Evolutionary conservation across 2,797 vertebrate species (phyloP).

Genomic region (Centroberyx gerrardi): DNA sequence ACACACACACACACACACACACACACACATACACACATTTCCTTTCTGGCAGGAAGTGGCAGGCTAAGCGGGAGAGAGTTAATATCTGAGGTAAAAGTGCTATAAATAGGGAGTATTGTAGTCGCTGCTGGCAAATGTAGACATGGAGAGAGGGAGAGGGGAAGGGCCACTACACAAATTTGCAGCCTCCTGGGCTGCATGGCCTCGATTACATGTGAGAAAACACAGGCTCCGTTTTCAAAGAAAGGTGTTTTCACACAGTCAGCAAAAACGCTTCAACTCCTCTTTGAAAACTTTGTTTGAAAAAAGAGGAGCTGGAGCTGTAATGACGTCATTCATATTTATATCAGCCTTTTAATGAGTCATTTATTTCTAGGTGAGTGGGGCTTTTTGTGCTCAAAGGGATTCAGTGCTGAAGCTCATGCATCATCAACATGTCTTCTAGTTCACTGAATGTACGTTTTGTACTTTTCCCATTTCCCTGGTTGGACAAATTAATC

Average conservation of each 20-base stretch:
- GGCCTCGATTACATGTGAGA: conserved; percentile 69
- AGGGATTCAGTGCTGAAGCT: not conserved
- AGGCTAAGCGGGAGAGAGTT: conserved; percentile 67
- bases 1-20: conserved; percentile 17
- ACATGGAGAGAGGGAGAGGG: conserved; percentile 62
- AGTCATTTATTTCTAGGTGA: conserved; percentile 15
- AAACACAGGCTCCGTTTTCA: conserved; percentile 72
- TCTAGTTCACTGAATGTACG: conserved; percentile 30
- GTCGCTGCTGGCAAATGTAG: conserved; percentile 61
- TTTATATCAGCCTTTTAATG: conserved; percentile 24
- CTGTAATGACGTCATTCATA: conserved; percentile 26
- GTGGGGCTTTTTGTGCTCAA: conserved; percentile 1
- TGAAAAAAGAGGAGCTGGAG: conserved; percentile 25
- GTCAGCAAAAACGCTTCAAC: conserved; percentile 60
- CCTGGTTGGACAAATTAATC: conserved; percentile 17
- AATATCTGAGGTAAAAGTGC: conserved; percentile 79
- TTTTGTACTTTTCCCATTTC: conserved; percentile 32
- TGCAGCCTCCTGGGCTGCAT: conserved; percentile 54
- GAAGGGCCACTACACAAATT: conserved; percentile 71
- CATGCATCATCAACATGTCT: not conserved
- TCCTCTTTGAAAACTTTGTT: conserved; percentile 35
- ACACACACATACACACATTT: conserved; percentile 59
- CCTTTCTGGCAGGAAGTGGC: conserved; percentile 79
- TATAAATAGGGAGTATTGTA: conserved; percentile 85
- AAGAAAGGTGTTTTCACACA: conserved; percentile 39